Evolutionary conservation across 2,113 vertebrate genomes (phyloP).

Genomic region (Sardina pilchardus): DNA sequence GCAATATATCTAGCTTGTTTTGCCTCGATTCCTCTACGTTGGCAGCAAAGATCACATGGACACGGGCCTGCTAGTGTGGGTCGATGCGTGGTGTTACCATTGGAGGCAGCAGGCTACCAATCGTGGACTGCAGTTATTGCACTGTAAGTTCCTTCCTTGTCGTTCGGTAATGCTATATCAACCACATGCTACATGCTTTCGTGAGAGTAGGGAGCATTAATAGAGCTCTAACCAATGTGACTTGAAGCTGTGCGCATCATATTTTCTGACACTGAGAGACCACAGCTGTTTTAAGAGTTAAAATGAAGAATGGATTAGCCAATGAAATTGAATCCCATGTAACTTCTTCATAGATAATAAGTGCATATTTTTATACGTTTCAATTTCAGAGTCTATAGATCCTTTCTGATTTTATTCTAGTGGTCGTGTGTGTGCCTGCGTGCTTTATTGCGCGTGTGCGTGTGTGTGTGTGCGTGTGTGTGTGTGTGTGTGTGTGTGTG

Average conservation of each 20-base stretch:
- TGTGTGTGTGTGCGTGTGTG: too few species aligned
- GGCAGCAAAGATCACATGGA: not conserved
- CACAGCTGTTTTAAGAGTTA: not conserved
- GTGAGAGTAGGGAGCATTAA: not conserved
- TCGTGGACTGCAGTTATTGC: not conserved
- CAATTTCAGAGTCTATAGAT: too few species aligned
- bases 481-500: too few species aligned
- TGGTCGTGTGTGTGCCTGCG: too few species aligned
- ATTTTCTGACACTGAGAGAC: not conserved
- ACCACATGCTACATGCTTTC: not conserved
- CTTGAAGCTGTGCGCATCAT: not conserved
- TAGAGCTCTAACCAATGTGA: not conserved
- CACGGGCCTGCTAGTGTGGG: not conserved
- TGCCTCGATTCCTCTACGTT: not conserved
- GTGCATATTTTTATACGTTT: too few species aligned
- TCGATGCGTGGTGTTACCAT: not conserved
- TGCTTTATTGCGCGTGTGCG: too few species aligned
- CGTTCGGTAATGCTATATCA: not conserved
- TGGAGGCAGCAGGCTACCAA: not conserved
- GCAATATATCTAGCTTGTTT: not conserved
- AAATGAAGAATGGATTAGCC: not conserved
- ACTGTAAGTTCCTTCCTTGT: not conserved
- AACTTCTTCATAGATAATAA: too few species aligned
- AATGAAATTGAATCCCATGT: not conserved
- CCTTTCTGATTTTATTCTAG: too few species aligned